Conservation (phyloP, 2,888 invertebrate species). For the Platycnemis pennipes region DNA sequence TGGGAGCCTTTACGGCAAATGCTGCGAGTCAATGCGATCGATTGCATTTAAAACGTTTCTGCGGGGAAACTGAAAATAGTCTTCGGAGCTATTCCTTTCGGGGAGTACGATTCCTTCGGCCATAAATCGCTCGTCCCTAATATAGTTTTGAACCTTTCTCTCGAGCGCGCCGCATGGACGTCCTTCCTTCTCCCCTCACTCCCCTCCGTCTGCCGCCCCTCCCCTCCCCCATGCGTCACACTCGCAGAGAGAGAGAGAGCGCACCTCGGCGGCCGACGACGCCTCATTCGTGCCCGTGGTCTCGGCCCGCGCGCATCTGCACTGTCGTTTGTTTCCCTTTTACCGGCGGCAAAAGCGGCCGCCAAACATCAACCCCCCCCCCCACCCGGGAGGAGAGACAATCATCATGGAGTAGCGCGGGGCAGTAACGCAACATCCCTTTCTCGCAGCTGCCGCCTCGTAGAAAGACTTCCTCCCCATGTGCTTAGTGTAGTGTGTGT, state of each 20-base stretch:
- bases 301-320: not conserved
- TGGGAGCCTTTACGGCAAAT: not conserved
- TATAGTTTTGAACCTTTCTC: slow-evolving; percentile 23
- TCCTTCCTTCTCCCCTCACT: not conserved
- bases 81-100: not conserved
- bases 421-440: not conserved
- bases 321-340: not conserved
- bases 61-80: not conserved
- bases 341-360: not conserved
- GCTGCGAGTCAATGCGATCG: not conserved
- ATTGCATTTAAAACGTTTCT: not conserved
- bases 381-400: not conserved
- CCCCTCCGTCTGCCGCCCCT: not conserved
- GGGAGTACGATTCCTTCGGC: not conserved
- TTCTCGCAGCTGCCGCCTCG: not conserved
- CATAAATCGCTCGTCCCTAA: not conserved
- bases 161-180: not conserved
- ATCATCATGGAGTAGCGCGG: not conserved
- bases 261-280: slow-evolving; percentile 20
- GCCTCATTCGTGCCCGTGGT: slow-evolving; percentile 23
- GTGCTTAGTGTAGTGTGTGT: not conserved
- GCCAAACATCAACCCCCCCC: not conserved
- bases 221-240: not conserved
- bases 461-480: not conserved
- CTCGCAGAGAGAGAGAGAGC: slow-evolving; percentile 28